Percentiles rank a stretch among this genome's conserved stretches.
Evolutionary conservation across 2,797 vertebrate species (phyloP).

Genomic region (Scomberomorus guttatus): DNA sequence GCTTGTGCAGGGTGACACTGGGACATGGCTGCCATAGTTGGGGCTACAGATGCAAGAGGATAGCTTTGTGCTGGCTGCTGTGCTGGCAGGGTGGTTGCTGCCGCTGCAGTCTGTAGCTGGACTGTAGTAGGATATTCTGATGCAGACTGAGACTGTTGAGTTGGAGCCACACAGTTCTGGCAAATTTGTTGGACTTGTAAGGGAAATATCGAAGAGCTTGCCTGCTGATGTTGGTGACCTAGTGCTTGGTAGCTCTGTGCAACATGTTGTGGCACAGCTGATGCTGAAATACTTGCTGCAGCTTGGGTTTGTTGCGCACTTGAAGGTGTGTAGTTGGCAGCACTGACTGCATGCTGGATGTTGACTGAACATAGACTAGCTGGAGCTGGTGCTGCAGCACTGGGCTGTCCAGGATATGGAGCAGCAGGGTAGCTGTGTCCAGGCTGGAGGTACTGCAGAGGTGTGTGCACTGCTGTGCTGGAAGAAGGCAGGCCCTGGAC

Average conservation of each 20-base stretch:
- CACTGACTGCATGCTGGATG: constrained; percentile 78
- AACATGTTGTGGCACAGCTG: constrained; percentile 67
- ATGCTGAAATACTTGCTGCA: constrained; percentile 41
- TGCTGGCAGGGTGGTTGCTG: constrained; percentile 45
- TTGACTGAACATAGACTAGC: constrained; percentile 76
- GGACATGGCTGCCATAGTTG: constrained; percentile 66
- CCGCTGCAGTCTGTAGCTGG: constrained; percentile 58
- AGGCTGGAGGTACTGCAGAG: constrained; percentile 74
- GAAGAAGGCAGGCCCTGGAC: constrained; percentile 73
- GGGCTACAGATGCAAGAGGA: constrained; percentile 48
- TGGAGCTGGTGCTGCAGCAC: constrained; percentile 58
- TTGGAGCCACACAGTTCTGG: constrained; percentile 53
- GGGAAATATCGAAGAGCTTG: constrained; percentile 49
- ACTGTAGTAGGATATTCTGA: constrained; percentile 56
- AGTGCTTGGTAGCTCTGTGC: constrained; percentile 72
- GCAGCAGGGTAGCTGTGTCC: constrained; percentile 73
- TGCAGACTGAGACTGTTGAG: constrained; percentile 55
- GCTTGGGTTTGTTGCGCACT: constrained; percentile 62
- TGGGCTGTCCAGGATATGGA: constrained; percentile 67
- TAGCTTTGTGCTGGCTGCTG: constrained; percentile 70
- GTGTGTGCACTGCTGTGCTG: constrained; percentile 60
- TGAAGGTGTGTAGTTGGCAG: constrained; percentile 57
- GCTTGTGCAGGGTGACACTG: constrained; percentile 68
- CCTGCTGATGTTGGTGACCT: constrained; percentile 60
- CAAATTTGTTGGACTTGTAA: constrained; percentile 62